Percentiles rank a stretch among this genome's conserved stretches.
These are phyloP conservation scores for Apis florea DNA, from an alignment of 1,140 invertebrate species.

Conservation along the genomic window DNA sequence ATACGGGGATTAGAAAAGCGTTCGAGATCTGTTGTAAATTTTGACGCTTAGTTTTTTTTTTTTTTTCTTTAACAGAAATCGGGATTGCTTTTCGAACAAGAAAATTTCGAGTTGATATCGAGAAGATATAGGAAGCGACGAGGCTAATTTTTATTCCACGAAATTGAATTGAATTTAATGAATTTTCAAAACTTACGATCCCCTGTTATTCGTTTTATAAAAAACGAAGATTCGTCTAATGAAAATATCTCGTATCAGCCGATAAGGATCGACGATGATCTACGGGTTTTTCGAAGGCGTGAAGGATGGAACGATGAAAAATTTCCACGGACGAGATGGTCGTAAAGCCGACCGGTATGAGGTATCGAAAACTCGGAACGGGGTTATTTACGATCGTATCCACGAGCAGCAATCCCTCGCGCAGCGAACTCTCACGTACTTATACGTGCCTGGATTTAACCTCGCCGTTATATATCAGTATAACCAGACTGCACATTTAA, in stretches of 20 bases:
- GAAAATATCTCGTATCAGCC: too few species aligned
- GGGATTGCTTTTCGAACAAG: too few species aligned
- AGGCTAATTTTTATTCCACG: too few species aligned
- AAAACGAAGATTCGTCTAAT: too few species aligned
- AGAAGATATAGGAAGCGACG: too few species aligned
- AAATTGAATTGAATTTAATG: too few species aligned
- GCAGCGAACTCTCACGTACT: constrained; percentile 58
- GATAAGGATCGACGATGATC: too few species aligned
- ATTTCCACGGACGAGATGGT: neutral
- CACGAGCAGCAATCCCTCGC: constrained; percentile 53
- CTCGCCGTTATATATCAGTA: constrained; percentile 54
- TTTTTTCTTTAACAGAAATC: too few species aligned
- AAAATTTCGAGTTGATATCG: too few species aligned
- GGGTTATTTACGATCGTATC: constrained; percentile 59
- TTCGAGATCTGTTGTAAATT: neutral
- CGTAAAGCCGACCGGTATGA: neutral
- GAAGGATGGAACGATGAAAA: neutral
- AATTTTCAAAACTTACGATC: too few species aligned
- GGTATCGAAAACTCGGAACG: constrained; percentile 27
- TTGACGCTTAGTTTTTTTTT: neutral
- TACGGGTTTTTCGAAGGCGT: too few species aligned
- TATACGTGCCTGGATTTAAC: constrained; percentile 37
- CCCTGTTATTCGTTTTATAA: too few species aligned
- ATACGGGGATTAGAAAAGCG: neutral
- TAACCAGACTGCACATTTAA: constrained; percentile 46